These are phyloP conservation scores for Axis porcinus DNA, from an alignment of 2,113 vertebrate species.

Conservation along the genomic window DNA sequence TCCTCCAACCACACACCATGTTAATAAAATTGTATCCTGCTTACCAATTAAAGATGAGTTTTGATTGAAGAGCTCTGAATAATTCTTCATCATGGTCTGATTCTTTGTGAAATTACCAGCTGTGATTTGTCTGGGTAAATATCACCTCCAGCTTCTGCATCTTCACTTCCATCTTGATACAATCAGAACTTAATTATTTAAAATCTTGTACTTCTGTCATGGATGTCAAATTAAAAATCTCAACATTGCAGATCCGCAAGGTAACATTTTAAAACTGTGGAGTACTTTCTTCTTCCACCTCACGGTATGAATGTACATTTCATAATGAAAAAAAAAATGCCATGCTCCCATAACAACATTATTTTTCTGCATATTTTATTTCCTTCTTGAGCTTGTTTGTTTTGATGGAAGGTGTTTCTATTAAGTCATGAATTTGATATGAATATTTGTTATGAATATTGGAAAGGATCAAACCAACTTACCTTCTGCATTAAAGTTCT, in stretches of 20 bases:
- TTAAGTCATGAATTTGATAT: background rate
- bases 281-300: background rate
- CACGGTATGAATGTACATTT: background rate
- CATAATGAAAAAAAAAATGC: background rate
- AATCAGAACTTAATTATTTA: background rate
- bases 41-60: background rate
- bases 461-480: background rate
- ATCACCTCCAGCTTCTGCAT: background rate
- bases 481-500: background rate
- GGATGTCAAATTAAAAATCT: background rate
- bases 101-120: background rate
- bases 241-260: background rate
- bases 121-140: background rate
- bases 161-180: background rate
- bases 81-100: background rate
- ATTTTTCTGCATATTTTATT: background rate
- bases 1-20: background rate
- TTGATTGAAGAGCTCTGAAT: background rate
- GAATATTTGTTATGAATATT: background rate
- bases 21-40: background rate
- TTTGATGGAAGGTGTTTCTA: background rate
- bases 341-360: accelerated
- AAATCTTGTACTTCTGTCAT: background rate
- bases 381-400: background rate
- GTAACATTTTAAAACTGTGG: background rate